Conservation (phyloP, 2,888 invertebrate species). For the Alentia gelatinosa region DNA sequence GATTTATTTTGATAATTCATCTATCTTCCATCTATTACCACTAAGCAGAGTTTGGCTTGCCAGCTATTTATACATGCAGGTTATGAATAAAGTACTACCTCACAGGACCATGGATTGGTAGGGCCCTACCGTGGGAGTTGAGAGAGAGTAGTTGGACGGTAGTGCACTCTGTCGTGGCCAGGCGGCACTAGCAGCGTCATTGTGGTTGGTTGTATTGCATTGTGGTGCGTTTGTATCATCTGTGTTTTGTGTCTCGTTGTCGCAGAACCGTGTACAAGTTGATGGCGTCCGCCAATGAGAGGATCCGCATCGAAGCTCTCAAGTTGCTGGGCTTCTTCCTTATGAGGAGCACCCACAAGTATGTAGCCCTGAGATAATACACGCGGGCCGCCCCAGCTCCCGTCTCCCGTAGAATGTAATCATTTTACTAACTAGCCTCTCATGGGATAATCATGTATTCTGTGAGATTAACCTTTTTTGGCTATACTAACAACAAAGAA, state of each 20-base stretch:
- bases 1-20: too few species aligned
- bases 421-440: too few species aligned
- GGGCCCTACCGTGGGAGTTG: too few species aligned
- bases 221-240: neutral
- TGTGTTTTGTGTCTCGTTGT: slow-evolving; percentile 54
- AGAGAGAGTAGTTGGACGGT: too few species aligned
- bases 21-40: too few species aligned
- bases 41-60: too few species aligned
- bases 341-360: slow-evolving; percentile 98
- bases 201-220: neutral
- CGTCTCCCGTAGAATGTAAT: neutral
- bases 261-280: slow-evolving; percentile 96
- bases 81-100: too few species aligned
- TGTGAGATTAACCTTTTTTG: too few species aligned
- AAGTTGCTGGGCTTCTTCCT: slow-evolving; percentile 98
- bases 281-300: slow-evolving; percentile 95
- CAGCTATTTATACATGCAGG: too few species aligned
- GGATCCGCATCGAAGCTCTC: slow-evolving; percentile 96
- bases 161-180: slow-evolving; percentile 5
- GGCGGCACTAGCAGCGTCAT: neutral
- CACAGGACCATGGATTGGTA: too few species aligned
- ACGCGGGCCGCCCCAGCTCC: neutral
- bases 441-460: too few species aligned
- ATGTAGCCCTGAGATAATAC: slow-evolving; percentile 80
- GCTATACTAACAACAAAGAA: too few species aligned